A percentile compares a stretch with the other conserved stretches of the same genome.
These are phyloP conservation scores for Drosophila cyrtoloma DNA, from an alignment of 2,888 invertebrate genomes.

Conservation along the genomic window DNA sequence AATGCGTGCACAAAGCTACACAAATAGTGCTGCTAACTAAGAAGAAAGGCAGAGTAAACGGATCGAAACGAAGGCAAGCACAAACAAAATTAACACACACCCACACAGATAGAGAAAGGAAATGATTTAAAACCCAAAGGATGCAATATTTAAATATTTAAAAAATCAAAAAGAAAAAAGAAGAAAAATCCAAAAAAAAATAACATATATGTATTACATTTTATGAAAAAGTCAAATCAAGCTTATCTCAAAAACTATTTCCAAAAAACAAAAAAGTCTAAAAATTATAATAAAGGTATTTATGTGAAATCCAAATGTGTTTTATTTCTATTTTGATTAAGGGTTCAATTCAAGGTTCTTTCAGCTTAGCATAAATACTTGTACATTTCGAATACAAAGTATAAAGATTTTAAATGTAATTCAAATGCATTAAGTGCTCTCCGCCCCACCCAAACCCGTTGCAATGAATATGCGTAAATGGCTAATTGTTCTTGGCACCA, in stretches of 20 bases:
- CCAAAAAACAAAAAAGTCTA: conserved; percentile 73
- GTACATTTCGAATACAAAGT: neutral
- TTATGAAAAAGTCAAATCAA: conserved; percentile 80
- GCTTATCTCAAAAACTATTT: conserved; percentile 82
- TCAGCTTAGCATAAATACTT: neutral
- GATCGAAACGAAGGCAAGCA: conserved; percentile 44
- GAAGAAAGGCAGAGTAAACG: neutral
- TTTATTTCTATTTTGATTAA: conserved; percentile 20
- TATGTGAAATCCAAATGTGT: conserved; percentile 69
- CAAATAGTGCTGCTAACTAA: conserved; percentile 35
- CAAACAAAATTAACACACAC: conserved; percentile 42
- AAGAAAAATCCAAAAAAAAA: conserved; percentile 31
- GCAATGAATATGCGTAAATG: conserved; percentile 2
- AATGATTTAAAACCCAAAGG: conserved; percentile 21
- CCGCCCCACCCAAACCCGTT: neutral
- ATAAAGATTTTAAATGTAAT: neutral
- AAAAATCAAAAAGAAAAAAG: conserved; percentile 22
- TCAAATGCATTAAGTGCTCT: neutral
- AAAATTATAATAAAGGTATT: conserved; percentile 80
- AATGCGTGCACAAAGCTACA: conserved; percentile 42
- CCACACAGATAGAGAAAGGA: conserved; percentile 21
- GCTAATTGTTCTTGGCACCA: neutral
- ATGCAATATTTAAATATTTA: conserved; percentile 34
- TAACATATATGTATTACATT: conserved; percentile 76
- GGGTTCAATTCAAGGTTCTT: neutral